These are phyloP conservation scores for Megaptera novaeangliae DNA, from an alignment of 2,113 vertebrate species.

Conservation along the genomic window DNA sequence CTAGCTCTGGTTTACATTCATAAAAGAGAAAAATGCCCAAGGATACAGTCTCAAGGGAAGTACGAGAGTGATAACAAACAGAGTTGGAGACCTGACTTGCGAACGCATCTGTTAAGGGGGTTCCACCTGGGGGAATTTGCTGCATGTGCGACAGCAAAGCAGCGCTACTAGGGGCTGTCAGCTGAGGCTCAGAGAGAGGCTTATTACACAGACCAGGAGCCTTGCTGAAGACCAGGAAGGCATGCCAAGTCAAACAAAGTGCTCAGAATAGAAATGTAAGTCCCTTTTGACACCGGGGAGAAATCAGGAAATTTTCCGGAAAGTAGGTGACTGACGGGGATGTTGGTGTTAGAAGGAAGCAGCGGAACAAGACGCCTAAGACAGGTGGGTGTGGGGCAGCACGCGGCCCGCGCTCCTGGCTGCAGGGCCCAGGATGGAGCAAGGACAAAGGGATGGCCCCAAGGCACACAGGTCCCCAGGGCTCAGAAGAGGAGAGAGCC, in stretches of 20 bases:
- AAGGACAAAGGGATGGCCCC: not conserved
- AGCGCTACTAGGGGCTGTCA: not conserved
- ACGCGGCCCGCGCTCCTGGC: not conserved
- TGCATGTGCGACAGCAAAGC: not conserved
- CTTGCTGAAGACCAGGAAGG: not conserved
- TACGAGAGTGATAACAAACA: not conserved
- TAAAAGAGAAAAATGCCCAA: not conserved
- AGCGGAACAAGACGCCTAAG: not conserved
- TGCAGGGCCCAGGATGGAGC: not conserved
- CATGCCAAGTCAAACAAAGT: not conserved
- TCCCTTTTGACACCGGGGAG: not conserved
- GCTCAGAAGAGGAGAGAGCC: constrained; percentile 31
- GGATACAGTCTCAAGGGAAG: not conserved
- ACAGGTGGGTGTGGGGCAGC: not conserved
- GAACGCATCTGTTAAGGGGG: not conserved
- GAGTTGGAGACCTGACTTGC: not conserved
- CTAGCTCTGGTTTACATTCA: not conserved
- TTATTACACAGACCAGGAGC: not conserved
- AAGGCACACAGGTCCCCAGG: constrained; percentile 30
- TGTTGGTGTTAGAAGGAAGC: not conserved
- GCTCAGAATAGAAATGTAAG: not conserved
- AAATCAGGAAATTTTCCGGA: not conserved
- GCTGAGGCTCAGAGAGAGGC: not conserved
- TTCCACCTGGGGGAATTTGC: not conserved
- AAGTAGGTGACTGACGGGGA: not conserved